These are phyloP conservation scores for Danio tinwini DNA, from an alignment of 2,797 vertebrate species.

Conservation along the genomic window DNA sequence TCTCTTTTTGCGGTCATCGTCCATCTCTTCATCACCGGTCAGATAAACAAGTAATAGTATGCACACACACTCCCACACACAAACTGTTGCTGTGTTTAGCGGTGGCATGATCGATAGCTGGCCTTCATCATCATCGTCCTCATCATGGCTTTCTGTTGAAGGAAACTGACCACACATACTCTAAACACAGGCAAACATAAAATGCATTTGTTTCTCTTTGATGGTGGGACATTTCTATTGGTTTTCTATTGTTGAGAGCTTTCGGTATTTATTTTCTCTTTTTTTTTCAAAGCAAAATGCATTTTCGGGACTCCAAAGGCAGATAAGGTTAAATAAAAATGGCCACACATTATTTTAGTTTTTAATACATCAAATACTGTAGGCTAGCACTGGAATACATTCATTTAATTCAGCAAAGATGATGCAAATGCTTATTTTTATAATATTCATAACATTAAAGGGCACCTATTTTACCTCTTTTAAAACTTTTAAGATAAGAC, in stretches of 20 bases:
- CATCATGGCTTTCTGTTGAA: constrained; percentile 26
- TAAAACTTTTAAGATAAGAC: no score
- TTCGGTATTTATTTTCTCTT: no score
- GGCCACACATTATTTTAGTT: neutral
- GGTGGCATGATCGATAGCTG: constrained; percentile 23
- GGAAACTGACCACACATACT: constrained; percentile 11
- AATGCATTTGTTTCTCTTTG: neutral
- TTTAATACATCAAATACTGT: neutral
- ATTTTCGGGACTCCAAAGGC: constrained; percentile 14
- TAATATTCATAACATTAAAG: no score
- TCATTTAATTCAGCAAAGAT: neutral
- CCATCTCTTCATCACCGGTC: constrained; percentile 8
- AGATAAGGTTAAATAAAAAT: neutral
- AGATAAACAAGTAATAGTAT: constrained; percentile 46
- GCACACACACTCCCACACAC: constrained; percentile 20
- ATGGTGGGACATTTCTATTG: neutral
- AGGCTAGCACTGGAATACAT: neutral
- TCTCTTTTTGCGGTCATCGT: constrained; percentile 21
- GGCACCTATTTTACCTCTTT: no score
- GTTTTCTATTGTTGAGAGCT: neutral
- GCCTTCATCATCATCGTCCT: constrained; percentile 13
- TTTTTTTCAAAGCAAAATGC: constrained; percentile 8
- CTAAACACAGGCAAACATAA: neutral
- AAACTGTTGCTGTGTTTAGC: constrained; percentile 15
- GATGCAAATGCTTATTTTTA: neutral